Percentiles rank a stretch among this genome's conserved stretches.
Conservation (phyloP, 2,888 invertebrate species). For the Heliconius sara region DNA sequence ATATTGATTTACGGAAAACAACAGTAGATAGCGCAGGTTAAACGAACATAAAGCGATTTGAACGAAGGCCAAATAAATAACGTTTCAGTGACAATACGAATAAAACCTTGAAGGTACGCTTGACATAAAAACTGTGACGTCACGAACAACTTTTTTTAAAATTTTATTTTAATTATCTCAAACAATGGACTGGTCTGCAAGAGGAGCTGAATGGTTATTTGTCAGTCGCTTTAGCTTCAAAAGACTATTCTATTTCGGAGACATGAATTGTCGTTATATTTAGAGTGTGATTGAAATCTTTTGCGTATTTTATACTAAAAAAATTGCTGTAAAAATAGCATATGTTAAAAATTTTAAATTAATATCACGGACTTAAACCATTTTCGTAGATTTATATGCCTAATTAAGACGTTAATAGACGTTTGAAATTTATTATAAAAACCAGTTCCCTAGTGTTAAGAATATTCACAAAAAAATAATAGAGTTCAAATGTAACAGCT, state of each 20-base stretch:
- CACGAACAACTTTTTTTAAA: neutral
- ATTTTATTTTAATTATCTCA: slow-evolving; percentile 29
- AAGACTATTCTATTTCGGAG: slow-evolving; percentile 5
- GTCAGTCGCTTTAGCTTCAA: slow-evolving; percentile 6
- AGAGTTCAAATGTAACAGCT: neutral
- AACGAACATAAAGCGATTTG: slow-evolving; percentile 29
- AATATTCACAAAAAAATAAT: no score
- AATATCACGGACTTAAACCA: no score
- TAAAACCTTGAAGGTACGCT: slow-evolving; percentile 35
- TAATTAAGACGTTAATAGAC: no score
- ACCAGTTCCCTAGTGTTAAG: no score
- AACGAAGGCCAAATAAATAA: slow-evolving; percentile 36
- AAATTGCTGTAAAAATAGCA: neutral
- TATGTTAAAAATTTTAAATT: neutral
- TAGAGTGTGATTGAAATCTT: neutral
- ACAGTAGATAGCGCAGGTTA: neutral
- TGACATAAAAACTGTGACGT: slow-evolving; percentile 16
- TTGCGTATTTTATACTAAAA: neutral
- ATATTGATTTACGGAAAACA: neutral
- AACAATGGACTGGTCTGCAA: slow-evolving; percentile 20
- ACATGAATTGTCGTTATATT: slow-evolving; percentile 7
- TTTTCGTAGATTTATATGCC: no score
- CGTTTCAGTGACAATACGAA: slow-evolving; percentile 34
- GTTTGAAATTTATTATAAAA: no score
- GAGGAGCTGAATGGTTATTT: slow-evolving; percentile 13